Evolutionary conservation across 2,888 invertebrate species (phyloP), one percentile per base, ranked within the genome.

Genomic region (Lamproptera curius): DNA sequence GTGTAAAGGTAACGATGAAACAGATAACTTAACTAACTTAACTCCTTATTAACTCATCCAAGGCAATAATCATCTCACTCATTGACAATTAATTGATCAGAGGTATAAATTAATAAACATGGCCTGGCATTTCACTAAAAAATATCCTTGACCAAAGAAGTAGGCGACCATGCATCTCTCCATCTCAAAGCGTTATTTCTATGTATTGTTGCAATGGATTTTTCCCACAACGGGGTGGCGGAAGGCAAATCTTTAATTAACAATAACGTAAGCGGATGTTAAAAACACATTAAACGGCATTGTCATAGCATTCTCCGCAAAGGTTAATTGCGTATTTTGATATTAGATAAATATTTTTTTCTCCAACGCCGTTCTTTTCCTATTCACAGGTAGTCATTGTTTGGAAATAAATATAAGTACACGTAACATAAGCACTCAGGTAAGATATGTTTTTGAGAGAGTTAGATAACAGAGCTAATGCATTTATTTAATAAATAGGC

Each of bases 111-210:
- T n/a, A n/a, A n/a, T n/a, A n/a, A n/a, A n/a, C n/a, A n/a, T n/a
- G n/a, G n/a, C n/a, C n/a, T n/a, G n/a, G n/a, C n/a, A n/a, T n/a
- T n/a, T n/a, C n/a, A n/a, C n/a, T n/a, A n/a, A n/a, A n/a, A n/a
- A n/a, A n/a, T 47, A 54, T 58, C 77, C 77, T 78, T 79, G 79
- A 75, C 74, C 73, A 65, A 64, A 58, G 64, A 39, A 60, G 59
- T 42, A 41, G 46, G 48, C 59, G 70, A 65, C 75, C 73, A 65
- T 68, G 74, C 68, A 64, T 46, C 50, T 42, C 35, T 50, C 63
- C 64, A 63, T 62, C 65, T 63, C 51, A 60, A 62, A 63, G 56
- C 68, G 57, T 63, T 31, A n/a, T 28, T 11, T 31, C 31, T 64
- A 68, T 65, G 66, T 65, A 76, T 78, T 77, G 72, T 73, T 73